These are phyloP conservation scores for Selene dorsalis DNA, from an alignment of 2,797 vertebrate species.

Conservation along the genomic window DNA sequence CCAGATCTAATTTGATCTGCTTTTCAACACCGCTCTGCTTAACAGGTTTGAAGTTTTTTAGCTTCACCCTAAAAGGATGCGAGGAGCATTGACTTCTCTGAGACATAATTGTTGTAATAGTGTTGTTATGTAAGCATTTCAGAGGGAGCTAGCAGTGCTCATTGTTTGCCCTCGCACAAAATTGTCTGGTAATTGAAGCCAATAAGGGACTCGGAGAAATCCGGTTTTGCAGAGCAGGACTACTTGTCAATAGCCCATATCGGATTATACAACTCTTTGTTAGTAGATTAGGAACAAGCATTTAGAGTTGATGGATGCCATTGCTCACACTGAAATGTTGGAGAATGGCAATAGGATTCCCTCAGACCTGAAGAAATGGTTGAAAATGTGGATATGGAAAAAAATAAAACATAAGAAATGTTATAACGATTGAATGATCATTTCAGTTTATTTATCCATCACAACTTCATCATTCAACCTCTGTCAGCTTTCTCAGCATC, in stretches of 20 bases:
- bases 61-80: conserved; percentile 3
- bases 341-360: neutral
- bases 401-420: conserved; percentile 25
- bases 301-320: neutral
- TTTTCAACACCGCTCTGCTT: neutral
- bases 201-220: conserved; percentile 38
- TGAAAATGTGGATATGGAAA: neutral
- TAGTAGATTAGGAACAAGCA: neutral
- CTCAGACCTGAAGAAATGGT: neutral
- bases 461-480: neutral
- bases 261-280: neutral
- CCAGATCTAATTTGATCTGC: neutral
- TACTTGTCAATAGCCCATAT: conserved; percentile 3
- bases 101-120: conserved; percentile 45
- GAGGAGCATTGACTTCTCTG: conserved; percentile 9
- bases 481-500: neutral
- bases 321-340: neutral
- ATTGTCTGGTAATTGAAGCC: conserved; percentile 49
- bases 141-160: conserved; percentile 38
- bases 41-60: conserved; percentile 2
- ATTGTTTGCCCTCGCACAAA: conserved; percentile 54
- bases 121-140: conserved; percentile 61
- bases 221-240: conserved; percentile 10
- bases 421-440: neutral
- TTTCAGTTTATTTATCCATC: conserved; percentile 30